Conservation (phyloP, 2,797 vertebrate genomes). For the Pseudomugil tenellus region DNA sequence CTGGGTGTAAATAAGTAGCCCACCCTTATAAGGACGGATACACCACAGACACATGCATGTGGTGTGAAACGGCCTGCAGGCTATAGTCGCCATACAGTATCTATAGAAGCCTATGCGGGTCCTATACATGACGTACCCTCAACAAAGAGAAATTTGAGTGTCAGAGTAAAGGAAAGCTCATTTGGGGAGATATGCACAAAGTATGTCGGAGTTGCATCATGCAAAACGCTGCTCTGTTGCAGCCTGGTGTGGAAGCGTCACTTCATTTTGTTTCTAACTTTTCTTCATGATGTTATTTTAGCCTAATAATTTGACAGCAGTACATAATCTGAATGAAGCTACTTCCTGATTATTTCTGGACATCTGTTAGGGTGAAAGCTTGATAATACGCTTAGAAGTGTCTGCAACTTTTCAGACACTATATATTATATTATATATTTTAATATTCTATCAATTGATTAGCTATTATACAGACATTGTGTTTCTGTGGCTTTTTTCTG, state of each 20-base stretch:
- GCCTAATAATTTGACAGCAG: not conserved
- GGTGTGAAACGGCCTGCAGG: constrained; percentile 59
- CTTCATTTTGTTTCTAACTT: not conserved
- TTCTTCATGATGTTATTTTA: not conserved
- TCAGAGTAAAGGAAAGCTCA: constrained; percentile 26
- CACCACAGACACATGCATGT: constrained; percentile 43
- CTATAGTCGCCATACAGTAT: constrained; percentile 50
- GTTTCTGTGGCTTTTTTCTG: not conserved
- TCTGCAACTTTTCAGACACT: not conserved
- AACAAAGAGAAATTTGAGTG: constrained; percentile 41
- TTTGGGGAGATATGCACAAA: constrained; percentile 21
- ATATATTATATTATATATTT: not conserved
- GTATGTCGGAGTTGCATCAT: constrained; percentile 2
- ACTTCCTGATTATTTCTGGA: not conserved
- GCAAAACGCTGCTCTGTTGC: not conserved
- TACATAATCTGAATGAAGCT: not conserved
- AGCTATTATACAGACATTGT: not conserved
- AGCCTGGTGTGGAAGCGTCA: not conserved
- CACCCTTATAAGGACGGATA: constrained; percentile 16
- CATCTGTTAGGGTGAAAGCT: not conserved
- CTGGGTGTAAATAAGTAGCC: constrained; percentile 1
- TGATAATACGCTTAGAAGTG: not conserved
- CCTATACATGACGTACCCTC: constrained; percentile 51
- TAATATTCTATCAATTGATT: not conserved
- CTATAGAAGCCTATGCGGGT: constrained; percentile 41